phyloP scores from a whole-genome alignment of 1,140 invertebrate species.

The Ceratosolen fusciceps region DNA sequence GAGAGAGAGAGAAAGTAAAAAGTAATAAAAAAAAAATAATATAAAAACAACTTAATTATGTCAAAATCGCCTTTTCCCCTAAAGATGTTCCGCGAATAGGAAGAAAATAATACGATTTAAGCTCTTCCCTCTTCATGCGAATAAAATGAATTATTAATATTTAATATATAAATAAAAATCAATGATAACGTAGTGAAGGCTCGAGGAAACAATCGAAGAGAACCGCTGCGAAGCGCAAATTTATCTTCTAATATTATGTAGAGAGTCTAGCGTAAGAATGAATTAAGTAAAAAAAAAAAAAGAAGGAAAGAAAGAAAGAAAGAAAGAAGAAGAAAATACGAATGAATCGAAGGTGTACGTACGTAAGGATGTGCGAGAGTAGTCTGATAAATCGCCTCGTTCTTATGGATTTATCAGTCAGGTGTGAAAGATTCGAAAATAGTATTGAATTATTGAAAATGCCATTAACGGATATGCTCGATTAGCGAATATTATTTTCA shows the following conservation, averaged over 20 bases:
- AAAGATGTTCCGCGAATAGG: conserved; percentile 46
- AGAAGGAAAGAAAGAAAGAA: background rate
- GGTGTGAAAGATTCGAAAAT: background rate
- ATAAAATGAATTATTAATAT: conserved; percentile 49
- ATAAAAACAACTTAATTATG: conserved; percentile 35
- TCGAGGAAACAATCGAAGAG: conserved; percentile 42
- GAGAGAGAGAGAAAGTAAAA: conserved; percentile 22
- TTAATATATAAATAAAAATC: conserved; percentile 40
- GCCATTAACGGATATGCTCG: no score
- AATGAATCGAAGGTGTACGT: background rate
- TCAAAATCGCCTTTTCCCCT: conserved; percentile 49
- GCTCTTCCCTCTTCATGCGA: conserved; percentile 48
- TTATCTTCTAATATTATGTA: conserved; percentile 45
- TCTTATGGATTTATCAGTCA: conserved; percentile 14
- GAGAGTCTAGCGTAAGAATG: conserved; percentile 32
- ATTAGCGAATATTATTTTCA: no score
- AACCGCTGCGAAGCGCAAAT: conserved; percentile 45
- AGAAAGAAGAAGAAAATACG: background rate
- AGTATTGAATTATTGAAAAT: no score
- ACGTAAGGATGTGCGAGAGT: conserved; percentile 1
- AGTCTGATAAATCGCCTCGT: conserved; percentile 16
- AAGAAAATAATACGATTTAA: conserved; percentile 36
- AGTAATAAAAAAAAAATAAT: conserved; percentile 29
- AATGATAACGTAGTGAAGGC: conserved; percentile 25
- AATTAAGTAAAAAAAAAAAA: conserved; percentile 1